Evolutionary conservation across 1,140 invertebrate species (phyloP), one percentile per base, ranked within the genome.

Genomic region (Caenorhabditis remanei): DNA sequence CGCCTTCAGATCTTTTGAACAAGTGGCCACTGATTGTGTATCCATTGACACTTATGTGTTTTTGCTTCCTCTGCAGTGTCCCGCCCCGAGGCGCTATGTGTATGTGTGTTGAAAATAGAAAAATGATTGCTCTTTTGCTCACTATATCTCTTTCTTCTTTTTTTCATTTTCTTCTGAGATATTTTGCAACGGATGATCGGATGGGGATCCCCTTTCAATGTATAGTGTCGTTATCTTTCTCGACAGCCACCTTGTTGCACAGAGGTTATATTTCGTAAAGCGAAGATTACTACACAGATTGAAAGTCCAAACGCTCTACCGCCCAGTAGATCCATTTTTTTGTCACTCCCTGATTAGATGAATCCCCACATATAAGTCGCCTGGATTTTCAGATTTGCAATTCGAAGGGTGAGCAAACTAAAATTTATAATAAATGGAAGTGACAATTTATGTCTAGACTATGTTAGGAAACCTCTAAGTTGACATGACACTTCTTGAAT

Each of bases 161-260:
- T 61, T 61, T 61, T 61, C 4, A 4, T 61, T 61, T 11, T 21
- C n/a, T n/a, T 61, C n/a, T 61, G 9, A 32, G 14, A 61, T 5
- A 61, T 67, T 67, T 67, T 67, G 63, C 63, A 67, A 65, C 24
- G 32, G 32, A 19, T 2, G 67, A 75, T 75, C 16, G 46, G 32
- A 32, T 32, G 13, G 41, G 16, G 4, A 5, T 75, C 43, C 67
- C 43, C 41, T 46, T 46, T 48, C 67, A 46, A 75, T 48, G 67
- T 75, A 75, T 75, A 75, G 67, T 75, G 67, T 48, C 43, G 67
- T 75, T 75, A 75, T 75, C 67, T 75, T 48, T 75, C 46, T 75
- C n/a, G 9, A 21, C 58, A 6, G 9, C 58, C 16, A n/a, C 8
- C 2, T 14, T 14, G 19, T n/a, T 61, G 58, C 58, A 61, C 24